Evolutionary conservation across 2,797 vertebrate species (phyloP), one percentile per base, ranked within the genome.

Genomic region (Pteropus rufus): DNA sequence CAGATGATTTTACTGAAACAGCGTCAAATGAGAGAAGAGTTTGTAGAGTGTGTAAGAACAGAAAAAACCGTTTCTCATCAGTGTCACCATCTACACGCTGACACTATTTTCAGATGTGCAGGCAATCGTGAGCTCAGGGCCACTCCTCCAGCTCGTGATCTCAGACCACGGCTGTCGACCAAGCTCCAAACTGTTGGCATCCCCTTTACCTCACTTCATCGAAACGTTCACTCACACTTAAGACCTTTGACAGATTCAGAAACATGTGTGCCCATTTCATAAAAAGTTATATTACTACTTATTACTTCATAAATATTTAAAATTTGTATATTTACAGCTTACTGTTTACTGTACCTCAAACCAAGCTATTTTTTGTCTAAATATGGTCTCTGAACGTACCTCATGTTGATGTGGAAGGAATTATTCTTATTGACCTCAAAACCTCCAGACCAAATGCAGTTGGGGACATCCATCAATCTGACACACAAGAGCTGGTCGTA

Each of bases 371-470:
- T 92, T 83, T 58, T 46, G 39, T 88, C 44, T 76, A 14, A 83
- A 91, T 54, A 19, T 2, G 36, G 70, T 54, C 16, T 86, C 56
- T 21, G 62, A 84, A 93, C 81, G 93, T 95, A 99, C 99, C 99
- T 99, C 99, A 99, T 99, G 94, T 99, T 99, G 97, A 99, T 98
- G 89, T 99, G 99, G 97, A 99, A 99, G 0, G 99, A 99, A 98
- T 98, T 99, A 39, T 99, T 99, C 97, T 99, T 99, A 98, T 99
- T 99, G 98, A 99, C 99, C 97, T 99, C 99, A 44, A 99, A 99
- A 96, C 99, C 99, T 56, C 99, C 99, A 1, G 99, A 99, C 99
- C 99, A 99, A 93, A 99, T 98, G 97, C 99, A 99, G 96, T 99
- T 99, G 2, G 99, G 98, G 7, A 99, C 98, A 91, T 99, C 99